Evolutionary conservation across 2,888 invertebrate species (phyloP), one percentile per base, ranked within the genome.

Genomic region (Neocrepidodera transversa): DNA sequence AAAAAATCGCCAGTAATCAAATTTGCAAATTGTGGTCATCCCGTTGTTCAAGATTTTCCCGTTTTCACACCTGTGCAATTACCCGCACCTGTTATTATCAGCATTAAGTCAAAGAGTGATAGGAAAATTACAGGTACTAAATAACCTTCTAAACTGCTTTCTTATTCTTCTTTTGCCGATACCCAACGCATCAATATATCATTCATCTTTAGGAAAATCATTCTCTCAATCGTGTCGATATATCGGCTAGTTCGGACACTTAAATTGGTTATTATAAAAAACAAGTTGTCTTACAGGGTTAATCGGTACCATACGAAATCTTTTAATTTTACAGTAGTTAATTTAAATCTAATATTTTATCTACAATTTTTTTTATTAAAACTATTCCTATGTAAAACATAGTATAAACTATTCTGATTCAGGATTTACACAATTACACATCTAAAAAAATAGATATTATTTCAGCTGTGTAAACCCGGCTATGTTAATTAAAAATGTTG

Each of bases 81-180:
- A 54, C 35, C 35, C 16, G 17, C 36, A 35, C 45, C 53, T 54
- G 53, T 54, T 54, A 54, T 54, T 54, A 54, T 54, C 53, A 45
- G 45, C 35, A 45, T 54, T 54, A 54, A 54, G 45, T 54, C 53
- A 54, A 54, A 23, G 35, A 42, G 17, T 54, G 45, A 54, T 54
- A 54, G 35, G 53, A 54, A 54, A 54, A 54, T 54, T 54, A 36
- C 53, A 26, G 53, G 53, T 20, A 54, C 35, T 54, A 54, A 54
- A 54, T 54, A 54, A 54, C 45, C 53, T 20, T 54, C 53, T 54
- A 54, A 54, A 54, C 45, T 32, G 53, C 53, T 45, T 54, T 54
- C 52, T 53, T 42, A 23, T 42, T 42, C 14, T 35, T 45, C 35
- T 23, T 45, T 26, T 36, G 32, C 17, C 45, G 53, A 45, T 35